Conservation (phyloP, 2,888 invertebrate species). For the Agrochola circellaris region DNA sequence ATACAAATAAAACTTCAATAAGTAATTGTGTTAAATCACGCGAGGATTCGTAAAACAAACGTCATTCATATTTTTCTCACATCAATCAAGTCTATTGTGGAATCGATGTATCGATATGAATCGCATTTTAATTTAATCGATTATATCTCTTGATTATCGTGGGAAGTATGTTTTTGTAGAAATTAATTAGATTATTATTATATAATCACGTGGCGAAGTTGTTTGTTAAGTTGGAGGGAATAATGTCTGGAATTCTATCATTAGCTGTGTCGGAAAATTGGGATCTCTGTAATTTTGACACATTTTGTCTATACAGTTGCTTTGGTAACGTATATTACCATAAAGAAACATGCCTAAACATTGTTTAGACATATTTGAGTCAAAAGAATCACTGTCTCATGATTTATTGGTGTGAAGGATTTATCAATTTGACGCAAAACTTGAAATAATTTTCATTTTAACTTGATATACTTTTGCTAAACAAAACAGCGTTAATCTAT, state of each 20-base stretch:
- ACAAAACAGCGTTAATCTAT: neutral
- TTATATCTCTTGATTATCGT: slow-evolving; percentile 27
- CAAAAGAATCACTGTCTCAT: neutral
- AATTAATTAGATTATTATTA: slow-evolving; percentile 1
- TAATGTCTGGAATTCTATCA: neutral
- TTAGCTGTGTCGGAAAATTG: neutral
- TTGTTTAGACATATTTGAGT: neutral
- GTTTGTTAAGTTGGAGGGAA: neutral
- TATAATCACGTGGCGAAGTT: neutral
- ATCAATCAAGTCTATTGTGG: slow-evolving; percentile 29
- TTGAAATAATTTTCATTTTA: neutral
- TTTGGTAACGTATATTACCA: neutral
- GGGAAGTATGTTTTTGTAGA: slow-evolving; percentile 27
- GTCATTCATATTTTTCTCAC: slow-evolving; percentile 44
- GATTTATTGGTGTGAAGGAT: too few relatives aligned
- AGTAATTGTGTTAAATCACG: slow-evolving; percentile 40
- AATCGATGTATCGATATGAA: slow-evolving; percentile 32
- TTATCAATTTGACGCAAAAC: neutral
- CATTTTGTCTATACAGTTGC: neutral
- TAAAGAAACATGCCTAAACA: neutral
- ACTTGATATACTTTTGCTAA: neutral
- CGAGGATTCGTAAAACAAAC: slow-evolving; percentile 5
- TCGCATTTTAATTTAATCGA: slow-evolving; percentile 44
- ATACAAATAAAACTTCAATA: slow-evolving; percentile 11
- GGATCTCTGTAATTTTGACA: neutral